A percentile compares a stretch with the other conserved stretches of the same genome.
These are phyloP conservation scores for Pteria penguin DNA, from an alignment of 2,888 invertebrate species.

Conservation along the genomic window DNA sequence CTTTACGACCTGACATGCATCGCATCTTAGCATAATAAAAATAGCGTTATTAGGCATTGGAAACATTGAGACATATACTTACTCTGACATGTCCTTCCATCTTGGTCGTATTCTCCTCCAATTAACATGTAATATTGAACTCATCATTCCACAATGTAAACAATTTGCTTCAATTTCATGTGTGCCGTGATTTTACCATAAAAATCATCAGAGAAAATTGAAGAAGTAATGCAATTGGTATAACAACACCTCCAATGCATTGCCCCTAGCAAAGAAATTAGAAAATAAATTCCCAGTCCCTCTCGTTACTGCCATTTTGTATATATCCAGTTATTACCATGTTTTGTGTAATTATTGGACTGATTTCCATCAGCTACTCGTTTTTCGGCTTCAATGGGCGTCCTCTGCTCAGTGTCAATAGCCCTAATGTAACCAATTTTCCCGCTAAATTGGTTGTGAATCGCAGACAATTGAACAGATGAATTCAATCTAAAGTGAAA, in stretches of 20 bases:
- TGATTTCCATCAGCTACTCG: background rate
- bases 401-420: constrained; percentile 5
- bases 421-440: constrained; percentile 29
- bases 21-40: too few relatives aligned
- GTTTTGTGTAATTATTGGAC: background rate
- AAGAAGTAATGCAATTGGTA: background rate
- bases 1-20: too few relatives aligned
- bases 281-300: background rate
- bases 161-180: background rate
- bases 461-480: constrained; percentile 25
- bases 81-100: too few relatives aligned
- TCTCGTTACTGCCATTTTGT: background rate
- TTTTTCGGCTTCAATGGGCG: constrained; percentile 17
- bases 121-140: background rate
- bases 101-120: background rate
- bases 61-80: too few relatives aligned
- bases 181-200: background rate
- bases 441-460: constrained; percentile 27
- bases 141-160: background rate
- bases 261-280: background rate
- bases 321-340: background rate
- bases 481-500: background rate
- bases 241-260: background rate
- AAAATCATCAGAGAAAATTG: background rate
- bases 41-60: too few relatives aligned